Base-by-base conservation (phyloP, 2,888 invertebrate genomes). In the Nasonia oneida region DNA sequence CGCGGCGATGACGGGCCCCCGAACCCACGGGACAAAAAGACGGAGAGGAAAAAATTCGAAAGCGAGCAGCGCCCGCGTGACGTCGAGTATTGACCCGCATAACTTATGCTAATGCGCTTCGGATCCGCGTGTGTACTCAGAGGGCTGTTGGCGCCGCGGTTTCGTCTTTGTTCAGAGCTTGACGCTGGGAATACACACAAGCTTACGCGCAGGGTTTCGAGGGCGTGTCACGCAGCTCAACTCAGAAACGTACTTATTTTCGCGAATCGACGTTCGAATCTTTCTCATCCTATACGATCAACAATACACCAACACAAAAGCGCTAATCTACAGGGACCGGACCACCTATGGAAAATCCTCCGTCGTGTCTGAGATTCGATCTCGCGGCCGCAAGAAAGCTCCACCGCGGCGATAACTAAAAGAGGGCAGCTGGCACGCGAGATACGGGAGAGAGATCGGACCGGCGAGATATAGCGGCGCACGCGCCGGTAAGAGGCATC, bases 31-130 rank as follows among this genome's bases (percentile, higher is more conserved):
- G 23, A 33, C 23, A 12, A 47, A 73, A 42, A n/a, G 47, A 73
- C 10, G 12, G 14, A 8, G 73, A 47, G 18, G 10, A 39, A 18
- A 47, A 73, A 73, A 73, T 14, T 42, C 23, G 73, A 73, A 47
- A n/a, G 47, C 12, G 47, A 73, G 23, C 12, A 33, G 14, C 18
- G 18, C 37, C 5, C 29, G 29, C 29, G 42, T 33, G 33, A 39
- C 4, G n/a, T 18, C 39, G 42, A n/a, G 10, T 85, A 81, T 85
- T 85, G 84, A 77, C 84, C 81, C 80, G 81, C 84, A 81, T 76
- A 84, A 84, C 29, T 84, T 81, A 80, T 81, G 80, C 76, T 81
- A 81, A 81, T 84, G 53, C 79, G 53, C 79, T 47, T 12, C 2
- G 42, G 67, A 23, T 75, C 4, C 39, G 14, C 29, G 70, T 18